Percentiles rank a stretch among this genome's conserved stretches.
phyloP scores from a whole-genome alignment of 2,888 invertebrate species.

The Hemistola chrysoprasaria region DNA sequence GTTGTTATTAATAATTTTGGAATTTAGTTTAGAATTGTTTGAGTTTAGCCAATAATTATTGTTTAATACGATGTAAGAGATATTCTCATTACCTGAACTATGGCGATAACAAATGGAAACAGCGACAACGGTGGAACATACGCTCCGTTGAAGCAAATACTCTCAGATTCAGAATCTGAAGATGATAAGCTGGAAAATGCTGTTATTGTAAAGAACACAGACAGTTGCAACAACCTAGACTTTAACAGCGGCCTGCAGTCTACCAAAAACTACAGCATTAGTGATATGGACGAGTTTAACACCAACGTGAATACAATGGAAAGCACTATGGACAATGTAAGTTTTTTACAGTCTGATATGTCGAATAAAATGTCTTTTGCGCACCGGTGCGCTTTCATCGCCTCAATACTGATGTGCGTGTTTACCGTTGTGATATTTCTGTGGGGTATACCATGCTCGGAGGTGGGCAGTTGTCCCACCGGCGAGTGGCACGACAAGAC shows the following conservation, averaged over 20 bases:
- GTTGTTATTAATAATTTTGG: too few species aligned
- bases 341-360: constrained; percentile 70
- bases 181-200: constrained; percentile 82
- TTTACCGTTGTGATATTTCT: constrained; percentile 87
- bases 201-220: constrained; percentile 52
- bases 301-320: constrained; percentile 72
- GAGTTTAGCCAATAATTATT: neutral
- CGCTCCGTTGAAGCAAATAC: constrained; percentile 88
- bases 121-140: constrained; percentile 81
- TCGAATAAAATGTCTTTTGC: constrained; percentile 85
- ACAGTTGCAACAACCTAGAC: constrained; percentile 70
- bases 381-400: constrained; percentile 86
- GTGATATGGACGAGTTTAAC: constrained; percentile 74
- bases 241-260: constrained; percentile 71
- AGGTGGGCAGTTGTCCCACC: constrained; percentile 85
- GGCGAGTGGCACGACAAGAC: constrained; percentile 81
- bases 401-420: constrained; percentile 87
- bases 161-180: constrained; percentile 90
- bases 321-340: constrained; percentile 75
- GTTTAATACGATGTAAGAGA: constrained; percentile 18
- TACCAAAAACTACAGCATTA: constrained; percentile 70
- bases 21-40: too few species aligned
- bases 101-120: constrained; percentile 68
- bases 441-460: constrained; percentile 89
- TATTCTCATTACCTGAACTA: constrained; percentile 32